Evolutionary conservation across 2,113 vertebrate species (phyloP).

Genomic region (Cryptotis parvus): DNA sequence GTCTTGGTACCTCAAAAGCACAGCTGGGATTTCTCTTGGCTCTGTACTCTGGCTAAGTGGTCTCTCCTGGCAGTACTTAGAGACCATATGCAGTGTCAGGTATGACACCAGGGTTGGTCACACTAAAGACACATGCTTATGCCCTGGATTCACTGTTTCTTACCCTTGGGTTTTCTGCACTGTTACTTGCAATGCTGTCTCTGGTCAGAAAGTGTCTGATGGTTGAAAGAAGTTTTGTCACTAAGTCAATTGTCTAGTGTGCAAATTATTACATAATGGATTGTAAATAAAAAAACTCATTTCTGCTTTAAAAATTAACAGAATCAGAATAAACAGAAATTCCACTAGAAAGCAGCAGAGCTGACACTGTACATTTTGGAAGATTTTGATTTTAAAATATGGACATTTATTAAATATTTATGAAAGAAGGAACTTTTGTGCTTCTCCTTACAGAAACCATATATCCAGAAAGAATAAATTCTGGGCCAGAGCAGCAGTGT

Average conservation of each 20-base stretch:
- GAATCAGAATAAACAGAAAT: background rate
- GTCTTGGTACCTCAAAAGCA: too few relatives aligned
- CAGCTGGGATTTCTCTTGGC: too few relatives aligned
- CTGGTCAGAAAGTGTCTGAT: background rate
- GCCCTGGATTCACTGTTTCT: background rate
- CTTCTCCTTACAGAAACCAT: background rate
- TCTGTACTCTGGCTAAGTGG: too few relatives aligned
- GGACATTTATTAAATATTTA: background rate
- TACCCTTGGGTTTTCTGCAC: background rate
- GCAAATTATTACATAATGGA: background rate
- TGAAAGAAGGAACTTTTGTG: background rate
- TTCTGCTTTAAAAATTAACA: background rate
- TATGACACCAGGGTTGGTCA: too few relatives aligned
- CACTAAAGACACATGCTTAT: too few relatives aligned
- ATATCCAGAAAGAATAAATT: too few relatives aligned
- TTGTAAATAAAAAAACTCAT: background rate
- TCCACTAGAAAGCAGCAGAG: background rate
- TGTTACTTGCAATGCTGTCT: background rate
- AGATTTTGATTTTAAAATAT: background rate
- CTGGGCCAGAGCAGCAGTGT: too few relatives aligned
- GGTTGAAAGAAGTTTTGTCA: background rate
- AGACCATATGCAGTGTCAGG: too few relatives aligned
- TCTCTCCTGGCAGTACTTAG: too few relatives aligned
- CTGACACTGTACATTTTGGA: background rate
- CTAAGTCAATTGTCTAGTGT: background rate